Conservation (phyloP, 2,113 vertebrate genomes). For the Neoarius graeffei region DNA sequence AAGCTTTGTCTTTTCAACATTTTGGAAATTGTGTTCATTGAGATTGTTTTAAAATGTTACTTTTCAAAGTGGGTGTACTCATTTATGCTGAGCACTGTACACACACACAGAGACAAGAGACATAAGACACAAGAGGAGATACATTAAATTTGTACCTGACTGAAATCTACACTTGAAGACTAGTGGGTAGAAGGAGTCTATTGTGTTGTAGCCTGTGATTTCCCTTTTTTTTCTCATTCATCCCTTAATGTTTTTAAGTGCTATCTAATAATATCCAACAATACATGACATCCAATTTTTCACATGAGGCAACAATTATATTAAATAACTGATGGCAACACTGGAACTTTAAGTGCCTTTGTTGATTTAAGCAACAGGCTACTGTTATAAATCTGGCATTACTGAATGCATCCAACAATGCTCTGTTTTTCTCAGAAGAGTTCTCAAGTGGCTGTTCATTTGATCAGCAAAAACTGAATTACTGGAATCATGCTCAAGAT, state of each 20-base stretch:
- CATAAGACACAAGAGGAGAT: too few species aligned
- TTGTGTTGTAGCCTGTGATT: neutral
- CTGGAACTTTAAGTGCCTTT: conserved; percentile 48
- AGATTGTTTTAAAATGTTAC: too few species aligned
- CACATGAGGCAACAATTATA: conserved; percentile 37
- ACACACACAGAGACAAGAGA: too few species aligned
- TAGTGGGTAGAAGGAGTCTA: neutral
- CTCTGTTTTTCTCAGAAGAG: conserved; percentile 11
- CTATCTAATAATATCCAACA: conserved; percentile 23
- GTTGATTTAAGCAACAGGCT: conserved; percentile 41
- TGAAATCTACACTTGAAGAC: too few species aligned
- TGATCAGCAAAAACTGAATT: conserved; percentile 20
- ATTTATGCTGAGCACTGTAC: too few species aligned
- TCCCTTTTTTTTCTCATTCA: neutral
- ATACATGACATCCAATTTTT: conserved; percentile 1
- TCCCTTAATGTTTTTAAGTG: neutral
- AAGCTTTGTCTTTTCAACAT: too few species aligned
- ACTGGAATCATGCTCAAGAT: neutral
- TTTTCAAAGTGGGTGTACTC: too few species aligned
- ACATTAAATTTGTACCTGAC: too few species aligned
- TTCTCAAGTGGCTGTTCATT: conserved; percentile 20
- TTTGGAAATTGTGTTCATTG: too few species aligned
- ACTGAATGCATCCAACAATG: neutral
- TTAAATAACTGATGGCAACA: conserved; percentile 50
- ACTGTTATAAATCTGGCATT: conserved; percentile 9